Base-by-base conservation (phyloP, 2,888 invertebrate species). In the Pseudococcus longispinus region DNA sequence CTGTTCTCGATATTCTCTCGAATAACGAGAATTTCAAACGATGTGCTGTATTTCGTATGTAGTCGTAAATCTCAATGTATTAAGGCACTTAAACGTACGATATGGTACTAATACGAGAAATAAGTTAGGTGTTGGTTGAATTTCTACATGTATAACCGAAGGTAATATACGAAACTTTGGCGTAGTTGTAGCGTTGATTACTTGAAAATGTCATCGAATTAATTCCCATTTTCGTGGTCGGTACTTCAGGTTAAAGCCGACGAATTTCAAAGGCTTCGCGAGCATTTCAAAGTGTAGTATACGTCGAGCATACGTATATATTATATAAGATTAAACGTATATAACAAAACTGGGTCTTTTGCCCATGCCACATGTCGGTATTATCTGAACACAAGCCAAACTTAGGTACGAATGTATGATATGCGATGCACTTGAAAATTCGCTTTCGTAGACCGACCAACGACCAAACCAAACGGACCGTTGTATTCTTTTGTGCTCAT, bases 211-310 rank as follows among this genome's bases (percentile, higher is more conserved):
- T 70, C 70, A 70, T 70, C 70, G 29, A 70, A 70, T 70, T 70
- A 70, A 70, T 70, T 29, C 29, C 13, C 13, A 29, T 70, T 70
- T 70, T 29, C 29, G 70, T 18, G 13, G 11, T 65, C 20, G 60
- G 23, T 60, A 70, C 70, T 29, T 29, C 1, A 29, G 15, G 70
- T 70, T 70, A 70, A 70, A 32, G 32, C 32, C 32, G 70, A 26
- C 70, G 70, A 70, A 70, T 70, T 70, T 70, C 70, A 70, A 70
- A 70, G 70, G 70, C n/a, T 70, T 70, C 70, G 60, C 20, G 20
- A 60, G 60, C 60, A 60, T 60, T 60, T 60, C 60, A 20, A 60
- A 60, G 60, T 15, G 13, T 70, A 29, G n/a, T n/a, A n/a, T 3
- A 65, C 11, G 26, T 60, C 13, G 20, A 20, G 20, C 6, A 20